These are phyloP conservation scores for Dusona sp. DNA, from an alignment of 2,888 invertebrate species.

Conservation along the genomic window DNA sequence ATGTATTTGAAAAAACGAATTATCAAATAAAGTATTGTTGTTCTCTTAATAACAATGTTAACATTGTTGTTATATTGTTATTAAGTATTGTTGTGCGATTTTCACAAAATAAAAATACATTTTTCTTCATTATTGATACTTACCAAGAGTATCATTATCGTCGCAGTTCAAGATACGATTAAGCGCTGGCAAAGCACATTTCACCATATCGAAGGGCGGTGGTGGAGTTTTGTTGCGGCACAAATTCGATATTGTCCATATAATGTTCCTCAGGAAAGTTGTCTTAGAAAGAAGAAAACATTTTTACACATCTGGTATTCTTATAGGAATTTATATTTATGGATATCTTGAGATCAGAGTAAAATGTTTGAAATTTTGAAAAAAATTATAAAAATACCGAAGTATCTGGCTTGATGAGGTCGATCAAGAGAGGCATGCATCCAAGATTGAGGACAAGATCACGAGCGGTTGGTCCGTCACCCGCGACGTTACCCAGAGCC, in stretches of 20 bases:
- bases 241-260: conserved; percentile 97
- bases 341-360: background rate
- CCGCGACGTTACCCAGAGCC: conserved; percentile 99
- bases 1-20: no score
- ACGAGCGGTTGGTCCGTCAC: conserved; percentile 92
- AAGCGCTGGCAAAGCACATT: conserved; percentile 91
- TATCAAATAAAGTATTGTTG: no score
- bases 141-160: conserved; percentile 92
- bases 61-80: background rate
- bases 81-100: background rate
- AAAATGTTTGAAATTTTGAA: background rate
- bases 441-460: conserved; percentile 92
- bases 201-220: conserved; percentile 92
- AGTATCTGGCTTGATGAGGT: conserved; percentile 88
- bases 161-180: conserved; percentile 89
- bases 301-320: background rate
- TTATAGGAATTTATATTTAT: background rate
- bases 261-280: conserved; percentile 91
- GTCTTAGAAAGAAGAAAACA: conserved; percentile 75
- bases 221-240: conserved; percentile 97
- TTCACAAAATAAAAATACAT: background rate
- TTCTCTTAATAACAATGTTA: no score
- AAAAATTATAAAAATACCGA: conserved; percentile 80
- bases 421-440: conserved; percentile 90
- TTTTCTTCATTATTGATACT: conserved; percentile 72